Conservation (phyloP, 2,888 invertebrate species). For the Rugalucina vietnamica region DNA sequence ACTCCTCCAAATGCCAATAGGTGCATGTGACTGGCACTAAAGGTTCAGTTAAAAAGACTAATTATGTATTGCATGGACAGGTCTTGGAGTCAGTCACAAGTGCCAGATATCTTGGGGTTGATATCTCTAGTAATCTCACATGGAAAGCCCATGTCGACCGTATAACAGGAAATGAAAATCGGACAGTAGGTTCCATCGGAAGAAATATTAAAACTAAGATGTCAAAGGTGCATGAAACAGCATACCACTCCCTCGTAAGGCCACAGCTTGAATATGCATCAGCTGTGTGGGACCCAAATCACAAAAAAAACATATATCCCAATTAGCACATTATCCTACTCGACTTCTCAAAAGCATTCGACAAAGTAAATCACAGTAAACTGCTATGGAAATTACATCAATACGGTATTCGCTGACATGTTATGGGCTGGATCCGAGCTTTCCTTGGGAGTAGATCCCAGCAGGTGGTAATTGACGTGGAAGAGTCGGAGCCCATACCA, state of each 20-base stretch:
- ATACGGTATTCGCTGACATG: background rate
- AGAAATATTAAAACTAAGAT: background rate
- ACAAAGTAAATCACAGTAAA: background rate
- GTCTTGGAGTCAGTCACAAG: background rate
- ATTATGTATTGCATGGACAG: background rate
- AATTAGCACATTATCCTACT: background rate
- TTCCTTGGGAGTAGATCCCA: background rate
- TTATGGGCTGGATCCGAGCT: background rate
- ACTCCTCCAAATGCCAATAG: background rate
- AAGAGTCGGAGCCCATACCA: too few relatives aligned
- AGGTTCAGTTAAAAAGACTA: background rate
- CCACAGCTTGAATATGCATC: slow-evolving; percentile 5
- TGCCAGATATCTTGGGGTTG: slow-evolving; percentile 14
- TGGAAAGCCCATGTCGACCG: slow-evolving; percentile 6
- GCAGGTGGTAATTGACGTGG: background rate
- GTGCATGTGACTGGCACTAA: background rate
- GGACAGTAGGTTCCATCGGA: background rate
- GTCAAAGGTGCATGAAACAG: background rate
- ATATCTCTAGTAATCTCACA: background rate
- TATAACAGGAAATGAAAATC: background rate
- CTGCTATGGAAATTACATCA: background rate
- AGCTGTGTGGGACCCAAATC: background rate
- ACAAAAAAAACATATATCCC: background rate
- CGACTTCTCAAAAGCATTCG: background rate
- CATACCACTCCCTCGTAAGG: too few relatives aligned